phyloP scores from a whole-genome alignment of 2,888 invertebrate species.

The Acanthosepion lycidas region DNA sequence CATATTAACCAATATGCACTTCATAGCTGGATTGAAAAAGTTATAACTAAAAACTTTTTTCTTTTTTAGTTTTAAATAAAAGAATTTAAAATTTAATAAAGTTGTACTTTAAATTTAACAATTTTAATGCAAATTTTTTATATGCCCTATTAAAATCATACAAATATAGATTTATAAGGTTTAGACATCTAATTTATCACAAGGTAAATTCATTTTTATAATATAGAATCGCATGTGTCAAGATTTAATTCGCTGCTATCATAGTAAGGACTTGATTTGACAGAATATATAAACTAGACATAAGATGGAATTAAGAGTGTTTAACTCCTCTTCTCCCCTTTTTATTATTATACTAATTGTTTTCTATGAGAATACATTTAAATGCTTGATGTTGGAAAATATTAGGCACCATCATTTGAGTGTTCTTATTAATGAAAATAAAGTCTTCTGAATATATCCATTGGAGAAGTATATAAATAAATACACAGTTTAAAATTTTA shows the following conservation, averaged over 20 bases:
- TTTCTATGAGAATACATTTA: not conserved
- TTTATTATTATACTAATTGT: not conserved
- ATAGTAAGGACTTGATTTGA: not conserved
- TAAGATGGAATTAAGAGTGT: not conserved
- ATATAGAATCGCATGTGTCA: no score
- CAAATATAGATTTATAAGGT: no score
- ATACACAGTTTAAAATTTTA: no score
- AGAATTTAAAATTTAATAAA: not conserved
- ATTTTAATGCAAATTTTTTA: not conserved
- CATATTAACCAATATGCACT: not conserved
- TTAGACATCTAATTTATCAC: no score
- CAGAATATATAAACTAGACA: not conserved
- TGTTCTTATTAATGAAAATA: no score
- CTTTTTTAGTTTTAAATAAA: not conserved
- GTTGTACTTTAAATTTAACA: not conserved
- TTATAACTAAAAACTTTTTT: not conserved
- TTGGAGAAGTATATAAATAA: no score
- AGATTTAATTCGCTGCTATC: not conserved
- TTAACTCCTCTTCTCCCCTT: not conserved
- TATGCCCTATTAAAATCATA: no score
- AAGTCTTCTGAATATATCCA: no score
- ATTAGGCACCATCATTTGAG: not conserved
- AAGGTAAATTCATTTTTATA: no score
- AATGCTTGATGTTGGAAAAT: not conserved
- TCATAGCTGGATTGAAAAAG: not conserved